These are phyloP conservation scores for Cliona cf. orientalis DNA, from an alignment of 37 sponge, comb jelly and placozoan species.

Conservation along the genomic window DNA sequence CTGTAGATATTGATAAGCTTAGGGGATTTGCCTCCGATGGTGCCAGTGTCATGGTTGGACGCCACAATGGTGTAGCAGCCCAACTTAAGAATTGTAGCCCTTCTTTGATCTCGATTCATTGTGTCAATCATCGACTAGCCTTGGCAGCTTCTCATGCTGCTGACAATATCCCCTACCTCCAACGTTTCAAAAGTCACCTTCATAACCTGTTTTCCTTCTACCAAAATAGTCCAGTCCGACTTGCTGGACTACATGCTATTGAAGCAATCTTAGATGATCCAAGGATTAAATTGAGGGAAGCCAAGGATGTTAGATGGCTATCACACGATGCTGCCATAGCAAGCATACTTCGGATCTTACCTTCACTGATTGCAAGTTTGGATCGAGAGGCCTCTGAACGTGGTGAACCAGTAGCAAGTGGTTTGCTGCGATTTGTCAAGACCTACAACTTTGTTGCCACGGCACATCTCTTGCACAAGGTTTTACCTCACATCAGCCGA, in stretches of 20 bases:
- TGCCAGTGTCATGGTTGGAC: background rate
- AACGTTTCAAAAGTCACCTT: background rate
- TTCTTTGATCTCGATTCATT: background rate
- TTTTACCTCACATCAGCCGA: background rate
- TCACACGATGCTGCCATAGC: background rate
- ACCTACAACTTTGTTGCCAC: background rate
- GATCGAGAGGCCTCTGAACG: background rate
- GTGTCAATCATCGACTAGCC: too few species aligned
- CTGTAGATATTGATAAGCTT: background rate
- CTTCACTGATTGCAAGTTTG: background rate
- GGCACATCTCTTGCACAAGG: background rate
- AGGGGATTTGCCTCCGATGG: background rate
- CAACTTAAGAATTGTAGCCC: background rate
- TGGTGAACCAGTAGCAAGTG: background rate
- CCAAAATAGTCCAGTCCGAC: background rate
- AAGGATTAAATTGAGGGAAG: background rate
- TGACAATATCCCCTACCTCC: background rate
- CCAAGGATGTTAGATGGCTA: conserved; percentile 11
- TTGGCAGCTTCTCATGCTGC: background rate
- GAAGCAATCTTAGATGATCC: background rate
- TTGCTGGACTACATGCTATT: conserved; percentile 3
- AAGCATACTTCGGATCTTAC: background rate
- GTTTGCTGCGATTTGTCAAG: background rate
- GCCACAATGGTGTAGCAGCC: background rate
- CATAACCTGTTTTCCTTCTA: background rate